Evolutionary conservation across 2,797 vertebrate genomes (phyloP).

Genomic region (Sebastes ruberrimus): DNA sequence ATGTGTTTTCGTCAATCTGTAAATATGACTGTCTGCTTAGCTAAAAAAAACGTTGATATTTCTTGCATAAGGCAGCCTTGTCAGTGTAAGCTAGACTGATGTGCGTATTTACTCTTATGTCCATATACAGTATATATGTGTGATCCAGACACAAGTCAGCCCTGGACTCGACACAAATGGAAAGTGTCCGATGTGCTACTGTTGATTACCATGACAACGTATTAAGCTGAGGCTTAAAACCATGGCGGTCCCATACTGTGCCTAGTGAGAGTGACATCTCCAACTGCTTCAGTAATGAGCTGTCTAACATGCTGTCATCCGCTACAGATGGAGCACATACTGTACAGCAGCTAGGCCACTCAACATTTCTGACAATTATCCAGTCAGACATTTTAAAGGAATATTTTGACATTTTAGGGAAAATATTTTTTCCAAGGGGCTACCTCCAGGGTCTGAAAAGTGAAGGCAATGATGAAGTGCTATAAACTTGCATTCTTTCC

Average conservation of each 20-base stretch:
- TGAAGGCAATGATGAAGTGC: too few relatives aligned
- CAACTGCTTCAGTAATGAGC: constrained; percentile 78
- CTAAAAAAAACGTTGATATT: constrained; percentile 2
- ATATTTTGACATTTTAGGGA: constrained; percentile 11
- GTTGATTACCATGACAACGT: constrained; percentile 73
- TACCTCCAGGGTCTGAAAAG: too few relatives aligned
- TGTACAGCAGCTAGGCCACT: constrained; percentile 38
- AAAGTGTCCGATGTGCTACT: constrained; percentile 56
- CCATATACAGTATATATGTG: constrained; percentile 17
- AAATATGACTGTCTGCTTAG: background rate
- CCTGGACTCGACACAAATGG: constrained; percentile 27
- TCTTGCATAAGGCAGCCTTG: background rate
- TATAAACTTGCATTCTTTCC: too few relatives aligned
- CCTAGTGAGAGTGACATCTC: constrained; percentile 75
- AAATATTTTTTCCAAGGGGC: background rate
- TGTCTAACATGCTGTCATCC: constrained; percentile 67
- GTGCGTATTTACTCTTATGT: constrained; percentile 16
- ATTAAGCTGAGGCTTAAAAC: constrained; percentile 67
- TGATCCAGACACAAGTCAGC: constrained; percentile 17
- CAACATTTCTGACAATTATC: constrained; percentile 39
- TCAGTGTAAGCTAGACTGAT: constrained; percentile 16
- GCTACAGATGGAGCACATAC: constrained; percentile 65
- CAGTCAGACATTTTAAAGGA: constrained; percentile 23
- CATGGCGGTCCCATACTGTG: constrained; percentile 67
- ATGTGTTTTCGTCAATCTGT: background rate